These are phyloP conservation scores for Orchestes rusci DNA, from an alignment of 2,888 invertebrate species.

Conservation along the genomic window DNA sequence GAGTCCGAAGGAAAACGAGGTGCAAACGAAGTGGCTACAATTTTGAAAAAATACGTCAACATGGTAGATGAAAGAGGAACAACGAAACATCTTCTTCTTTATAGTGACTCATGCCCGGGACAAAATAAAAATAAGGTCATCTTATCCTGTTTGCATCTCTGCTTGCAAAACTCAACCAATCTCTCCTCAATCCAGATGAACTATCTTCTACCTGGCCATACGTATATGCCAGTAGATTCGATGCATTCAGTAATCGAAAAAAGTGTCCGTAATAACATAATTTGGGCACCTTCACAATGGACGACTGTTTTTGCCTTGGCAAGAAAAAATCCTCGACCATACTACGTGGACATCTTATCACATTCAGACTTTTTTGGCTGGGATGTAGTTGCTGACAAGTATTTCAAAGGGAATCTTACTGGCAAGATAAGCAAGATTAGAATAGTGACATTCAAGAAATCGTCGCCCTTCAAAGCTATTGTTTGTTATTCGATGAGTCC, in stretches of 20 bases:
- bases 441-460: too few relatives aligned
- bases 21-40: slow-evolving; percentile 13
- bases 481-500: too few relatives aligned
- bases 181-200: background rate
- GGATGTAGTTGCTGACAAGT: too few relatives aligned
- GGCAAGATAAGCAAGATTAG: too few relatives aligned
- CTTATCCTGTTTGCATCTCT: background rate
- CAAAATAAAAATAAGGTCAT: slow-evolving; percentile 10
- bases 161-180: background rate
- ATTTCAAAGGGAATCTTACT: too few relatives aligned
- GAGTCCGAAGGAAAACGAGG: slow-evolving; percentile 11
- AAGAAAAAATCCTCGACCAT: background rate
- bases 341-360: slow-evolving; percentile 5
- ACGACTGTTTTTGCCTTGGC: background rate
- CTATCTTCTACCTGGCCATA: slow-evolving; percentile 1
- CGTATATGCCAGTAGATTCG: background rate
- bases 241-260: slow-evolving; percentile 5
- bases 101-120: slow-evolving; percentile 12
- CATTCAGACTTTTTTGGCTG: too few relatives aligned
- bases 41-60: slow-evolving; percentile 2
- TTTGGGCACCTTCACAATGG: background rate
- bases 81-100: slow-evolving; percentile 2
- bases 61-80: slow-evolving; percentile 5
- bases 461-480: too few relatives aligned
- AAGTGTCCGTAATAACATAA: background rate